These are phyloP conservation scores for Pachyseris speciosa DNA, from an alignment of 64 coral and sea anemone species.

Conservation along the genomic window DNA sequence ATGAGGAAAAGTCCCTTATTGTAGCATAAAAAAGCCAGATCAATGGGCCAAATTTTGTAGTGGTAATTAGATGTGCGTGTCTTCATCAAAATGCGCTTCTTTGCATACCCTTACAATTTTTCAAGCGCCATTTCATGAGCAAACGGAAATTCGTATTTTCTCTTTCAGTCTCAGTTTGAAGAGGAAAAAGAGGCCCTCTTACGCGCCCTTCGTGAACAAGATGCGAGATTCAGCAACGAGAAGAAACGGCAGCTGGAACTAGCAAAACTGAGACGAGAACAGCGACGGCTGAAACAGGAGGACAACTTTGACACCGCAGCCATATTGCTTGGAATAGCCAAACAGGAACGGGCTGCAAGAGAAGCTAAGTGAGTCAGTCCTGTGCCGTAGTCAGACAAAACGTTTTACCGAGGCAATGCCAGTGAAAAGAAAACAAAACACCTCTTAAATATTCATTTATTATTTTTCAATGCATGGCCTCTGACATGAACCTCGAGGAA, in stretches of 20 bases:
- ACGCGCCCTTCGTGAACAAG: conserved; percentile 78
- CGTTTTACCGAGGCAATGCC: too few relatives aligned
- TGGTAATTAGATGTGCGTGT: too few relatives aligned
- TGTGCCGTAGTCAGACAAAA: neutral
- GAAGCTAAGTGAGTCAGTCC: conserved; percentile 77
- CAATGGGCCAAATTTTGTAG: too few relatives aligned
- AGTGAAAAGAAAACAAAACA: too few relatives aligned
- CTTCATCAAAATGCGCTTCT: too few relatives aligned
- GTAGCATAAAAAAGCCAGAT: too few relatives aligned
- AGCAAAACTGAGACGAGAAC: conserved; percentile 86
- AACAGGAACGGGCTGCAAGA: conserved; percentile 69
- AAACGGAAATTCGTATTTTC: neutral
- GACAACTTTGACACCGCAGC: conserved; percentile 97
- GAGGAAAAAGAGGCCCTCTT: conserved; percentile 96
- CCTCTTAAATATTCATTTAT: too few relatives aligned
- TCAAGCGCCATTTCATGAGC: too few relatives aligned
- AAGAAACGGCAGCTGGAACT: conserved; percentile 85
- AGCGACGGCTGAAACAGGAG: conserved; percentile 83
- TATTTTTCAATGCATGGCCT: too few relatives aligned
- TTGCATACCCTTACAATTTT: neutral
- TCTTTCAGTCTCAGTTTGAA: conserved; percentile 84
- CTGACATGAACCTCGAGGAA: too few relatives aligned
- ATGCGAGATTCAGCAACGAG: conserved; percentile 84
- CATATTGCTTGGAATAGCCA: conserved; percentile 87
- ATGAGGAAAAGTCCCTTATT: too few relatives aligned